phyloP scores from a whole-genome alignment of 2,888 invertebrate genomes.

The Rapana venosa region DNA sequence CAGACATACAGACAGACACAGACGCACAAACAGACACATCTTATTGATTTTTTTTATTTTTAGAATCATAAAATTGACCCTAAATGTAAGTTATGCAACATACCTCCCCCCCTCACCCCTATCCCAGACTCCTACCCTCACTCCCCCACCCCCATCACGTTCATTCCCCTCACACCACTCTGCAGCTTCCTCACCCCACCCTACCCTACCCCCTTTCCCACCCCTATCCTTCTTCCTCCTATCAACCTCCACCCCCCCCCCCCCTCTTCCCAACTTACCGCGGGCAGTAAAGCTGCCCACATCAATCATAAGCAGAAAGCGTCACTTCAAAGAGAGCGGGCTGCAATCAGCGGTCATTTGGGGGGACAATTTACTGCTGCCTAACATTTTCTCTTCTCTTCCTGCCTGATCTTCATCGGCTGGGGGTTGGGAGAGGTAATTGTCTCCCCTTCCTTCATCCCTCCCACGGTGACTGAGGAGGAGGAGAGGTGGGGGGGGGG shows the following conservation, averaged over 20 bases:
- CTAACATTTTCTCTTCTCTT: conserved; percentile 6
- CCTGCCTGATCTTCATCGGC: neutral
- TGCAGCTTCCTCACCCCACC: too few species aligned
- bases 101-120: too few species aligned
- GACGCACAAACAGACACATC: too few species aligned
- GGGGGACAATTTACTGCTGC: conserved; percentile 24
- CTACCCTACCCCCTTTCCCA: too few species aligned
- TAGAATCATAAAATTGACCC: too few species aligned
- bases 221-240: neutral
- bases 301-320: conserved; percentile 18
- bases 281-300: neutral
- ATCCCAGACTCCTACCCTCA: too few species aligned
- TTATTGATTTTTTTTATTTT: too few species aligned
- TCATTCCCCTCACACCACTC: too few species aligned
- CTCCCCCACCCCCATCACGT: too few species aligned
- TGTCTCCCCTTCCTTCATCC: neutral
- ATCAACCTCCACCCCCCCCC: neutral
- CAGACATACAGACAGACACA: too few species aligned
- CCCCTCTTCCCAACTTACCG: neutral
- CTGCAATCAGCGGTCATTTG: conserved; percentile 23
- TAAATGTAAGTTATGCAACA: too few species aligned
- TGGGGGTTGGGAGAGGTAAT: neutral
- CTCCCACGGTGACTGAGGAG: neutral
- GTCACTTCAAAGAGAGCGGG: conserved; percentile 6
- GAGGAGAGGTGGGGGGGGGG: neutral